These are phyloP conservation scores for Baccha elongata DNA, from an alignment of 2,888 invertebrate species.

Conservation along the genomic window DNA sequence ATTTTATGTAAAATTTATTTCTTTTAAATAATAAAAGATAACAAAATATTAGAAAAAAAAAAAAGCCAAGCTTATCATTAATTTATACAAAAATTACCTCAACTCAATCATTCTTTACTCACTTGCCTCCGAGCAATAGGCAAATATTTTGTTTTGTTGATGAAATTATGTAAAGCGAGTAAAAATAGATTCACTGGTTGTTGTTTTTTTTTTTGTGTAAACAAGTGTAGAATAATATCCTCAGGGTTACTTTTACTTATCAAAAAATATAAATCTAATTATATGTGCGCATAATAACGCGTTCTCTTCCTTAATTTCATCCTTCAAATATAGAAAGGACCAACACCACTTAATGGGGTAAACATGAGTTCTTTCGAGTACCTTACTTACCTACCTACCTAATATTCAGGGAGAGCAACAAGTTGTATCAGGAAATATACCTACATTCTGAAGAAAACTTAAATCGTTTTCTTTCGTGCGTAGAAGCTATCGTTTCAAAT, in stretches of 20 bases:
- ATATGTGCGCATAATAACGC: conserved; percentile 2
- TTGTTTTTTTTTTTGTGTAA: neutral
- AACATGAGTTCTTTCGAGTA: neutral
- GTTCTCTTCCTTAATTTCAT: conserved; percentile 3
- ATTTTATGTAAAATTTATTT: no score
- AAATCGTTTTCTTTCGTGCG: conserved; percentile 26
- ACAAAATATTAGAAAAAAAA: no score
- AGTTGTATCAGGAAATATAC: conserved; percentile 22
- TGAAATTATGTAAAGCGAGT: conserved; percentile 9
- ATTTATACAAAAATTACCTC: no score
- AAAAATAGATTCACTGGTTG: neutral
- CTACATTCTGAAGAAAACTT: neutral
- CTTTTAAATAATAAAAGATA: no score
- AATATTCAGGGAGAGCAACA: conserved; percentile 15
- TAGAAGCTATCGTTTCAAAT: conserved; percentile 33
- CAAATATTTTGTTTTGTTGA: conserved; percentile 13
- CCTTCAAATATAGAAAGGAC: neutral
- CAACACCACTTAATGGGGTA: conserved; percentile 21
- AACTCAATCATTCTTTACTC: no score
- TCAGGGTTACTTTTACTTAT: neutral
- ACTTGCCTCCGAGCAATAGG: no score
- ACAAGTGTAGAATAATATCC: conserved; percentile 23
- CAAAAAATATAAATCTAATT: neutral
- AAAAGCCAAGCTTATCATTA: no score
- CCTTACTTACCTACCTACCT: neutral